Conservation (phyloP, 2,888 invertebrate species). For the Stratiomys singularior region DNA sequence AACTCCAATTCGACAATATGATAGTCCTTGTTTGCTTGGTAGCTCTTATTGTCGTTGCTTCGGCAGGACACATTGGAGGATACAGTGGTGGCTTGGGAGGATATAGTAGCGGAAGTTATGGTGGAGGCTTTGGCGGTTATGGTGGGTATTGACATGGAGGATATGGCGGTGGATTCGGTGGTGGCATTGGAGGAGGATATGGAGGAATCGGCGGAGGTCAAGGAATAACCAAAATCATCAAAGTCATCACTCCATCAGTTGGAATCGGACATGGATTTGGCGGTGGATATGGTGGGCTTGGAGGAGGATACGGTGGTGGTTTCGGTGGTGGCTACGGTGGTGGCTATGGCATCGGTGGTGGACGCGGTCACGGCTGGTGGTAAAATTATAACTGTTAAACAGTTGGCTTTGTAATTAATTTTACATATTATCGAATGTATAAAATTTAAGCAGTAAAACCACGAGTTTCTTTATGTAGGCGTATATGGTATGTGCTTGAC, state of each 20-base stretch:
- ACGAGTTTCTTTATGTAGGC: too few species aligned
- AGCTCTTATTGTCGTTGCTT: slow-evolving; percentile 10
- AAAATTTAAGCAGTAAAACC: too few species aligned
- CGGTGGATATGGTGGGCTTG: too few species aligned
- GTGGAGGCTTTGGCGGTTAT: background rate
- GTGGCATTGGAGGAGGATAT: background rate
- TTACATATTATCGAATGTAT: too few species aligned
- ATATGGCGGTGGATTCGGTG: background rate
- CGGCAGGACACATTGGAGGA: background rate
- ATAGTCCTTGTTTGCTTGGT: slow-evolving; percentile 7
- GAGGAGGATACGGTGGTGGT: slow-evolving; percentile 57
- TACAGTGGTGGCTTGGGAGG: background rate
- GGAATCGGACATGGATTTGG: background rate
- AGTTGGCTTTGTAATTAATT: too few species aligned
- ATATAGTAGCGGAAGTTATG: background rate
- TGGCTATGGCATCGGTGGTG: slow-evolving; percentile 53
- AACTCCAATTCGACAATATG: slow-evolving; percentile 5
- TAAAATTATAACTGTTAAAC: too few species aligned
- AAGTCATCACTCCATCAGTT: background rate
- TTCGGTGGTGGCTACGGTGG: slow-evolving; percentile 52
- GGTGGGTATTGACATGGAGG: background rate
- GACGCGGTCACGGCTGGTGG: background rate
- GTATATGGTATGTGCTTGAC: too few species aligned
- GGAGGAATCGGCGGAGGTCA: background rate
- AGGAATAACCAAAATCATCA: background rate